These are phyloP conservation scores for Nymphalis c-album DNA, from an alignment of 2,888 invertebrate genomes.

Conservation along the genomic window DNA sequence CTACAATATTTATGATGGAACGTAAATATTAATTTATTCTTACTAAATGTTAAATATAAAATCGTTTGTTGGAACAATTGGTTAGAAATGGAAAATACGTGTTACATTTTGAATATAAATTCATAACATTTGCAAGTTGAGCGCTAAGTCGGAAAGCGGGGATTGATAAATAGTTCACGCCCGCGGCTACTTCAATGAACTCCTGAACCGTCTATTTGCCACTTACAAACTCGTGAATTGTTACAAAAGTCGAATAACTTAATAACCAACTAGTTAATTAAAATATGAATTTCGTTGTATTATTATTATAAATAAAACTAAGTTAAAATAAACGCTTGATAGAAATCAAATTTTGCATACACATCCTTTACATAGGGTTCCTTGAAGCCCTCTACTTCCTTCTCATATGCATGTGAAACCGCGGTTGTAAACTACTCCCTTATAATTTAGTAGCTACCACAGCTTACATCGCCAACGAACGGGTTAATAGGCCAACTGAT, in stretches of 20 bases:
- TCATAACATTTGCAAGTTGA: conserved; percentile 9
- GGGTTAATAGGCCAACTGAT: too few species aligned
- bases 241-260: background rate
- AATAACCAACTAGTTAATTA: background rate
- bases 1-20: too few species aligned
- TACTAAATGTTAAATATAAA: too few species aligned
- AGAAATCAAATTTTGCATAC: too few species aligned
- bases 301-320: too few species aligned
- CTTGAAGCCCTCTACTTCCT: too few species aligned
- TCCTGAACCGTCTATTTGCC: background rate
- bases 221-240: background rate
- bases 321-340: too few species aligned
- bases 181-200: conserved; percentile 4
- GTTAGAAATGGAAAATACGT: background rate
- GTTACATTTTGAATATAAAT: conserved; percentile 2
- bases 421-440: background rate
- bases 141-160: background rate
- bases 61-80: background rate
- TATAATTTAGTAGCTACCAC: background rate
- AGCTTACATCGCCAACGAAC: too few species aligned
- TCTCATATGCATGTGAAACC: too few species aligned
- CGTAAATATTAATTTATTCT: too few species aligned
- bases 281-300: background rate
- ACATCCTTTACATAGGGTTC: too few species aligned
- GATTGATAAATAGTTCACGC: background rate